Conservation (phyloP, 2,888 invertebrate species). For the Suillia variegata region DNA sequence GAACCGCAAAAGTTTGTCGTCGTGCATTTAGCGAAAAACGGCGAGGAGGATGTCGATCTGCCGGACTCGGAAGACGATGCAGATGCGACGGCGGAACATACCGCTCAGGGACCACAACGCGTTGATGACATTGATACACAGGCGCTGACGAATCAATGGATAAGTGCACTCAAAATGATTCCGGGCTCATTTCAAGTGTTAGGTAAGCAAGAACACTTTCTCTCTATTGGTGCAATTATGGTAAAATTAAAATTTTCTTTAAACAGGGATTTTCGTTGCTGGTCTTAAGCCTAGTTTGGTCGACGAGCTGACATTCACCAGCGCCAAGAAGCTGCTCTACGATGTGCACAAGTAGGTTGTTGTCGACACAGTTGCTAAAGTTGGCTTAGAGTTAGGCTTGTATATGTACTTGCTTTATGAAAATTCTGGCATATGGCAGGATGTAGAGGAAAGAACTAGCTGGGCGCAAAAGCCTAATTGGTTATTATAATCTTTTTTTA, state of each 20-base stretch:
- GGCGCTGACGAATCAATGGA: slow-evolving; percentile 70
- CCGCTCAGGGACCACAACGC: slow-evolving; percentile 20
- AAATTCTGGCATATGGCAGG: too few species aligned
- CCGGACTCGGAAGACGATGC: slow-evolving; percentile 36
- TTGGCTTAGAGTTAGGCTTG: too few species aligned
- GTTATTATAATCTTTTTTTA: too few species aligned
- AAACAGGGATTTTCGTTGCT: slow-evolving; percentile 73
- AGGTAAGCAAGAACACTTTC: too few species aligned
- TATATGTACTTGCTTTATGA: too few species aligned
- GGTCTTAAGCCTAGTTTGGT: slow-evolving; percentile 70
- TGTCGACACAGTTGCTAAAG: too few species aligned
- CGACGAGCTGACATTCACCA: slow-evolving; percentile 43
- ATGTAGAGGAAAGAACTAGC: too few species aligned
- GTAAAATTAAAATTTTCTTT: neutral
- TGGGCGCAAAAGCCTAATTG: too few species aligned
- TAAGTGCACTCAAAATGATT: slow-evolving; percentile 86
- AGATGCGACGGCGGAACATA: slow-evolving; percentile 27
- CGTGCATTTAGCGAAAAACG: slow-evolving; percentile 80
- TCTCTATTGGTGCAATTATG: too few species aligned
- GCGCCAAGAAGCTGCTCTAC: slow-evolving; percentile 47
- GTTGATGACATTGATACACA: slow-evolving; percentile 49
- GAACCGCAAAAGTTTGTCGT: slow-evolving; percentile 74
- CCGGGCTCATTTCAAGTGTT: slow-evolving; percentile 88
- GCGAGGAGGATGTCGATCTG: slow-evolving; percentile 61
- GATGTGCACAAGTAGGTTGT: slow-evolving; percentile 47